A percentile compares a stretch with the other conserved stretches of the same genome.
These are phyloP conservation scores for Aproaerema taeniolella DNA, from an alignment of 2,888 invertebrate species.

Conservation along the genomic window DNA sequence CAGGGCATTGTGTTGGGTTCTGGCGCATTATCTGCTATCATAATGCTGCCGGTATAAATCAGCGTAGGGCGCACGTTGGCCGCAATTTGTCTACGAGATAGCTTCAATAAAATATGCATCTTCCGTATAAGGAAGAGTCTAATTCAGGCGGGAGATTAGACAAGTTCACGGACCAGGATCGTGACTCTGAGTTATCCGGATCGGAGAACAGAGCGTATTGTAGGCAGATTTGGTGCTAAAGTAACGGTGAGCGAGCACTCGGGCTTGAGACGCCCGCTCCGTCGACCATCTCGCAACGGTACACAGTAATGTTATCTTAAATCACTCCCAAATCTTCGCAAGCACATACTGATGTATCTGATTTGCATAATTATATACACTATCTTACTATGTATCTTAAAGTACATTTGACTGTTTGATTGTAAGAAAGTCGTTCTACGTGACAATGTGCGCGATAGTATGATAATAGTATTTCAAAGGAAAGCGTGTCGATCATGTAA, in stretches of 20 bases:
- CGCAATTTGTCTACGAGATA: conserved; percentile 36
- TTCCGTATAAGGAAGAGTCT: conserved; percentile 62
- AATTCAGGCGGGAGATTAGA: conserved; percentile 58
- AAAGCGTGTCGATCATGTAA: too few relatives aligned
- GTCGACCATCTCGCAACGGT: conserved; percentile 62
- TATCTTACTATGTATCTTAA: conserved; percentile 1
- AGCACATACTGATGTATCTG: conserved; percentile 17
- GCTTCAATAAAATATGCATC: conserved; percentile 46
- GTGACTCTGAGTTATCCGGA: conserved; percentile 65
- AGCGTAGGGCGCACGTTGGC: conserved; percentile 23
- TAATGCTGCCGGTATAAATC: conserved; percentile 32
- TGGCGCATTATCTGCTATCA: conserved; percentile 15
- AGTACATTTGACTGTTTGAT: not conserved
- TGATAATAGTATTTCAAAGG: too few relatives aligned
- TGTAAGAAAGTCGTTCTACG: too few relatives aligned
- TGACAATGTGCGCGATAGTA: too few relatives aligned
- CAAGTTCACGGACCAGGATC: conserved; percentile 49
- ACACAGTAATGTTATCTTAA: conserved; percentile 56
- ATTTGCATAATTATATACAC: conserved; percentile 6
- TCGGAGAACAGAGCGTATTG: conserved; percentile 63
- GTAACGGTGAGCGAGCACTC: conserved; percentile 53
- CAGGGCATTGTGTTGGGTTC: conserved; percentile 1
- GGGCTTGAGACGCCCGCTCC: too few relatives aligned
- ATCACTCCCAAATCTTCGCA: conserved; percentile 50
- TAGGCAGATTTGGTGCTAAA: conserved; percentile 71